Percentiles rank a stretch among this genome's conserved stretches.
These are phyloP conservation scores for Patella caerulea DNA, from an alignment of 2,888 invertebrate genomes.

Conservation along the genomic window DNA sequence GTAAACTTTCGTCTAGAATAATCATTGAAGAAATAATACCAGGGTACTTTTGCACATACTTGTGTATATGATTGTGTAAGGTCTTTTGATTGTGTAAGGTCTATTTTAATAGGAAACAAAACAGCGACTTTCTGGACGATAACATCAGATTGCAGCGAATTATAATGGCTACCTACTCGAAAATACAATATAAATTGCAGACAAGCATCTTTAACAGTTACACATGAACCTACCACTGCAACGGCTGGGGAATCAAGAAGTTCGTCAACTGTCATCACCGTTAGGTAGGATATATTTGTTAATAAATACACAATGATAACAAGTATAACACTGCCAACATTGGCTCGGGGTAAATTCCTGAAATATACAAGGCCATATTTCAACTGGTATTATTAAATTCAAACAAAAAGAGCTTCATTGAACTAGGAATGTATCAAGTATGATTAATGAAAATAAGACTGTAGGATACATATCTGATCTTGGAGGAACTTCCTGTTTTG, in stretches of 20 bases:
- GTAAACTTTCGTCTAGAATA: too few relatives aligned
- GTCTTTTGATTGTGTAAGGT: background rate
- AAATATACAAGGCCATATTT: conserved; percentile 14
- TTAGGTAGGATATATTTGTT: conserved; percentile 90
- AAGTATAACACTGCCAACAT: conserved; percentile 85
- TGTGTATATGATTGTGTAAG: background rate
- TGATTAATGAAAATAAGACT: too few relatives aligned
- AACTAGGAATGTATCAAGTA: background rate
- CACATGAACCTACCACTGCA: conserved; percentile 78
- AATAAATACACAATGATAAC: conserved; percentile 85
- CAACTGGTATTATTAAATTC: background rate
- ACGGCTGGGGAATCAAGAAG: conserved; percentile 84
- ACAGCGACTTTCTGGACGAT: background rate
- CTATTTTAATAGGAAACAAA: background rate
- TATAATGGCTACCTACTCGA: too few relatives aligned
- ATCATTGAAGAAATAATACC: background rate
- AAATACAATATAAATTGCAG: background rate
- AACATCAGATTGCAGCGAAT: too few relatives aligned
- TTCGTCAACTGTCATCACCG: conserved; percentile 81
- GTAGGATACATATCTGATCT: too few relatives aligned
- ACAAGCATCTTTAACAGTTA: background rate
- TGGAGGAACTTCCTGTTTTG: too few relatives aligned
- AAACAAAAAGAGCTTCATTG: background rate
- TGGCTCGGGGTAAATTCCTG: conserved; percentile 87
- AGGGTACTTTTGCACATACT: background rate